Percentiles rank a stretch among this genome's conserved stretches.
Evolutionary conservation across 2,797 vertebrate species (phyloP).

Genomic region (Psittacula echo): DNA sequence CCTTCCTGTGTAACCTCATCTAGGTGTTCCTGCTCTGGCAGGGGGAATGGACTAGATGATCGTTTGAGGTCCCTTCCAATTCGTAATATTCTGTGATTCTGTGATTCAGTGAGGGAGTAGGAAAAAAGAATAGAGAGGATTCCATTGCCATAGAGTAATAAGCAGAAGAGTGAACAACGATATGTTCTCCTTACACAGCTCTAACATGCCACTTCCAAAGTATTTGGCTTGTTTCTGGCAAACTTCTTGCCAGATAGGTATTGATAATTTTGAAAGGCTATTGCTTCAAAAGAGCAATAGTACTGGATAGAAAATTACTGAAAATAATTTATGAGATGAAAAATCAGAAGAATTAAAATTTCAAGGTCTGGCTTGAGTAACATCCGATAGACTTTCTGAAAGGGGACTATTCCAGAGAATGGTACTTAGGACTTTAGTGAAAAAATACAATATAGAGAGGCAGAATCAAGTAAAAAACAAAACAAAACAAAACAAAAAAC

Average conservation of each 20-base stretch:
- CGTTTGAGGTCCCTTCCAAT: no score
- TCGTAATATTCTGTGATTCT: no score
- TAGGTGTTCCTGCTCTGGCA: no score
- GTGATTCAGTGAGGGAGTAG: neutral
- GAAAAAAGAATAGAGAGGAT: neutral
- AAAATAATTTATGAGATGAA: conserved; percentile 16
- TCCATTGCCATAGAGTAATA: neutral
- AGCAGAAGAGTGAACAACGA: neutral
- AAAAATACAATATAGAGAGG: neutral
- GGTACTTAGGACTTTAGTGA: neutral
- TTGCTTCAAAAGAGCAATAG: neutral
- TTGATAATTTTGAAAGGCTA: neutral
- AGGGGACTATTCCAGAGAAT: neutral
- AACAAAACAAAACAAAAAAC: neutral
- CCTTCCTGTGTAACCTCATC: no score
- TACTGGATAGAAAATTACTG: neutral
- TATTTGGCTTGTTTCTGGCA: neutral
- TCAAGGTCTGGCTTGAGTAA: neutral
- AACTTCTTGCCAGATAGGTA: neutral
- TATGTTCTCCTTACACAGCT: neutral
- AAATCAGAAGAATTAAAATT: neutral
- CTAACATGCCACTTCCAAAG: neutral
- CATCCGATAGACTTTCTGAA: neutral
- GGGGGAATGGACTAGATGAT: no score
- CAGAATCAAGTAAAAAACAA: neutral